phyloP scores from a whole-genome alignment of 1,140 invertebrate genomes.

The Oryctes rhinoceros region DNA sequence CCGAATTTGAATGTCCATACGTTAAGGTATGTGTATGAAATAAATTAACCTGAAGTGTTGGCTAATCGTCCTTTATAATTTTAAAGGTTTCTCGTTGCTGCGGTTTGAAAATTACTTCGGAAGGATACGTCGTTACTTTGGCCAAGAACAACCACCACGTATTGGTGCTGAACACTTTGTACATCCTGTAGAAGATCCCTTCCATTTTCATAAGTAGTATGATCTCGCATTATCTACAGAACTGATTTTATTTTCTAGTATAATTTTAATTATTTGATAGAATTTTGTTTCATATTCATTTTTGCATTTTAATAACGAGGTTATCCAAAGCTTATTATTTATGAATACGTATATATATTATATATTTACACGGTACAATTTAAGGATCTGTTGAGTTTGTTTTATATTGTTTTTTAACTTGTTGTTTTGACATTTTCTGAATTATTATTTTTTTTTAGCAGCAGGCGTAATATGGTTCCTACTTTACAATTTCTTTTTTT shows the following conservation, averaged over 20 bases:
- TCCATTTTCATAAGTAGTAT: slow-evolving; percentile 47
- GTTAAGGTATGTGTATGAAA: slow-evolving; percentile 75
- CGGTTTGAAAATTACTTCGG: slow-evolving; percentile 94
- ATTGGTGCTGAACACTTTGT: slow-evolving; percentile 93
- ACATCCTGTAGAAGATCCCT: slow-evolving; percentile 75
- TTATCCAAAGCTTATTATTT: slow-evolving; percentile 50
- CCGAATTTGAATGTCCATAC: slow-evolving; percentile 95
- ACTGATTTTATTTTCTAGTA: slow-evolving; percentile 56
- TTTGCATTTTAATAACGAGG: slow-evolving; percentile 29
- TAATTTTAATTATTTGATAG: slow-evolving; percentile 40
- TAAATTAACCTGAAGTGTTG: background rate
- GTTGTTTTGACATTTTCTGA: slow-evolving; percentile 44
- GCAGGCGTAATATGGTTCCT: slow-evolving; percentile 56
- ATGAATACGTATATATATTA: slow-evolving; percentile 48
- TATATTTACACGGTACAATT: slow-evolving; percentile 38
- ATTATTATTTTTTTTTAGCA: slow-evolving; percentile 48
- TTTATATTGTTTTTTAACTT: slow-evolving; percentile 47
- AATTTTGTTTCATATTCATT: slow-evolving; percentile 39
- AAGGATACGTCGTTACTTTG: slow-evolving; percentile 95
- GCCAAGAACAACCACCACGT: slow-evolving; percentile 99
- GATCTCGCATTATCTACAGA: slow-evolving; percentile 59
- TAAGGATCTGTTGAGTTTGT: slow-evolving; percentile 46
- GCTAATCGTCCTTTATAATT: background rate
- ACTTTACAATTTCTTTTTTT: slow-evolving; percentile 46
- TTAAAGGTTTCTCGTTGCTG: slow-evolving; percentile 94